Conservation (phyloP, 1,140 invertebrate genomes). For the Bicyclus anynana region DNA sequence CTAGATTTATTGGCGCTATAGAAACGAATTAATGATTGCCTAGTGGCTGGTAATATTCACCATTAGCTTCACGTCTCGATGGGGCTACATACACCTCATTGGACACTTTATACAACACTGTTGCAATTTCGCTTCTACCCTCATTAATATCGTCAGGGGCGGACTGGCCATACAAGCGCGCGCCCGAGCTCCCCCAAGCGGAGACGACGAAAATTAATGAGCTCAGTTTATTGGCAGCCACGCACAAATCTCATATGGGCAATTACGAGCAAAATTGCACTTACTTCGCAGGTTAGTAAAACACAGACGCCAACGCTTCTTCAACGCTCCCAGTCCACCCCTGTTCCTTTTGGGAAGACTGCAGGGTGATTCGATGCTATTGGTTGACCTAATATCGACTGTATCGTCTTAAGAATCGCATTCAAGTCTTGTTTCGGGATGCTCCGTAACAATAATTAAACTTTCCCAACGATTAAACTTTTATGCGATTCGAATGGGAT, state of each 20-base stretch:
- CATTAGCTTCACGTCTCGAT: conserved; percentile 65
- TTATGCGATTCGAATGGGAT: conserved; percentile 54
- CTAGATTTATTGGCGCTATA: conserved; percentile 33
- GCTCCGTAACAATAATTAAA: conserved; percentile 11
- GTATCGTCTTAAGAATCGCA: conserved; percentile 51
- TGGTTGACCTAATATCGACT: conserved; percentile 51
- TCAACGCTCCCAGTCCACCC: conserved; percentile 73
- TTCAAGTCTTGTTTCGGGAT: conserved; percentile 42
- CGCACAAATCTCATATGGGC: conserved; percentile 76
- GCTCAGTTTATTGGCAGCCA: conserved; percentile 76
- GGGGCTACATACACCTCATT: conserved; percentile 49
- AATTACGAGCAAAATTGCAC: conserved; percentile 76
- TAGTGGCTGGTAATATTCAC: conserved; percentile 58
- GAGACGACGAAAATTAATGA: conserved; percentile 76
- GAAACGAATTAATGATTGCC: conserved; percentile 45
- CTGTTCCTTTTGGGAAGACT: conserved; percentile 74
- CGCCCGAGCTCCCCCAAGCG: conserved; percentile 70
- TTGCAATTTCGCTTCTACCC: conserved; percentile 75
- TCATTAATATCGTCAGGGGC: conserved; percentile 78
- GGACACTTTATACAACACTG: conserved; percentile 62
- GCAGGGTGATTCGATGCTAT: conserved; percentile 62
- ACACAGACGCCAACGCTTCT: conserved; percentile 69
- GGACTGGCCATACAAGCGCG: conserved; percentile 77
- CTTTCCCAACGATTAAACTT: conserved; percentile 33
- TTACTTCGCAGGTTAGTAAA: conserved; percentile 76